phyloP scores from a whole-genome alignment of 2,888 invertebrate species.

The Eristalis arbustorum region DNA sequence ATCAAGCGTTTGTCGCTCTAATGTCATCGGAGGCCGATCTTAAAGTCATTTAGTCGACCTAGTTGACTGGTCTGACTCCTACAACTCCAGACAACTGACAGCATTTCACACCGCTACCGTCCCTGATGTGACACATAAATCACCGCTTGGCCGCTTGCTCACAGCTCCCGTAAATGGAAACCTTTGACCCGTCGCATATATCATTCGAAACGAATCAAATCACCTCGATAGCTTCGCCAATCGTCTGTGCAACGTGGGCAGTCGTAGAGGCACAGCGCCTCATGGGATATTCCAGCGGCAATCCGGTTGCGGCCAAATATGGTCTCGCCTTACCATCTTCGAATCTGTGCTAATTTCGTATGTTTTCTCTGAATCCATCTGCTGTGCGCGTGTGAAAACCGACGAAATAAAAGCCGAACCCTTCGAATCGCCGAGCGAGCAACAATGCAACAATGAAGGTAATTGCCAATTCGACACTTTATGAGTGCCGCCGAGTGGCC shows the following conservation, averaged over 20 bases:
- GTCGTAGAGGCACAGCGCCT: not conserved
- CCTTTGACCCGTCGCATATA: slow-evolving; percentile 49
- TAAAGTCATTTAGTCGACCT: too few species aligned
- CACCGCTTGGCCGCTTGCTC: not conserved
- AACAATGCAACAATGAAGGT: slow-evolving; percentile 31
- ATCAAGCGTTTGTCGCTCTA: too few species aligned
- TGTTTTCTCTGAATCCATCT: slow-evolving; percentile 23
- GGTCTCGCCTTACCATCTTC: slow-evolving; percentile 40
- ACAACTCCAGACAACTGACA: too few species aligned
- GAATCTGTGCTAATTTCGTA: slow-evolving; percentile 35
- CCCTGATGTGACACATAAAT: not conserved
- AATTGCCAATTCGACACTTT: slow-evolving; percentile 40
- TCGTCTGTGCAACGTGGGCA: slow-evolving; percentile 39
- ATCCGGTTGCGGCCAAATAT: slow-evolving; percentile 35
- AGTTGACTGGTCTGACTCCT: too few species aligned
- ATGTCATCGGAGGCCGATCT: too few species aligned
- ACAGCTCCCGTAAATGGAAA: slow-evolving; percentile 12
- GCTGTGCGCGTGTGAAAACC: slow-evolving; percentile 12
- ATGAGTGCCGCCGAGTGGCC: slow-evolving; percentile 5
- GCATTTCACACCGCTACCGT: not conserved
- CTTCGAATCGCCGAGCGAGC: slow-evolving; percentile 13
- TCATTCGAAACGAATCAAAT: slow-evolving; percentile 42
- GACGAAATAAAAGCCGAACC: not conserved
- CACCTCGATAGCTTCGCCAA: slow-evolving; percentile 28
- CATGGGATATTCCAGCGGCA: slow-evolving; percentile 47